These are phyloP conservation scores for Ormyrus rosae DNA, from an alignment of 2,888 invertebrate genomes.

Conservation along the genomic window DNA sequence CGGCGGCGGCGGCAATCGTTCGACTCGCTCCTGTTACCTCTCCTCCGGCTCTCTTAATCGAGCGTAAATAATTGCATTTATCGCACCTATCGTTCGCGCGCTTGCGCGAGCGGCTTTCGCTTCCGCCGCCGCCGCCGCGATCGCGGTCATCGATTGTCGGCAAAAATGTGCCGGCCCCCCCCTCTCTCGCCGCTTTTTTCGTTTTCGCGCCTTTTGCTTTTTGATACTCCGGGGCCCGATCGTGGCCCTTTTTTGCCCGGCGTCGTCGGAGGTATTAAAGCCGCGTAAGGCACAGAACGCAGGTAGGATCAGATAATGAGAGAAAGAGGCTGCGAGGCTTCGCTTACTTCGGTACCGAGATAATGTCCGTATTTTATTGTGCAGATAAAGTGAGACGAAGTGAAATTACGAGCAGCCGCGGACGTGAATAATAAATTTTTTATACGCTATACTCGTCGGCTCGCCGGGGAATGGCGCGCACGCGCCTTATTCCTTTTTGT, in stretches of 20 bases:
- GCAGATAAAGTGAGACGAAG: slow-evolving; percentile 53
- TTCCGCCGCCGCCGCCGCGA: slow-evolving; percentile 58
- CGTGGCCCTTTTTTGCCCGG: background rate
- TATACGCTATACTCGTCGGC: background rate
- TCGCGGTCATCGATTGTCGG: slow-evolving; percentile 62
- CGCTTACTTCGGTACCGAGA: slow-evolving; percentile 38
- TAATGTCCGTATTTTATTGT: slow-evolving; percentile 55
- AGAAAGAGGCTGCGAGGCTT: slow-evolving; percentile 35
- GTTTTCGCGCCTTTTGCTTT: background rate
- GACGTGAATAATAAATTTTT: slow-evolving; percentile 50
- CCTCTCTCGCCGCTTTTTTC: background rate
- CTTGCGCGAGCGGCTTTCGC: slow-evolving; percentile 62
- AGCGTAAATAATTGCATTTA: slow-evolving; percentile 76
- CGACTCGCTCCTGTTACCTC: slow-evolving; percentile 42
- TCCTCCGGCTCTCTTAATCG: slow-evolving; percentile 69
- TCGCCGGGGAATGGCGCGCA: no score
- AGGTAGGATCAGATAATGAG: slow-evolving; percentile 54
- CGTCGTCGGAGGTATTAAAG: slow-evolving; percentile 42
- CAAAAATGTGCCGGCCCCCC: background rate
- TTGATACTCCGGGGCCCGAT: background rate
- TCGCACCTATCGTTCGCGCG: slow-evolving; percentile 73
- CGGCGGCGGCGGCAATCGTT: background rate
- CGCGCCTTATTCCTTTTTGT: slow-evolving; percentile 15
- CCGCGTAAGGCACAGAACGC: slow-evolving; percentile 44
- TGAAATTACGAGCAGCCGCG: slow-evolving; percentile 50